These are phyloP conservation scores for Pogonocichla stellata DNA, from an alignment of 2,113 vertebrate species.

Conservation along the genomic window DNA sequence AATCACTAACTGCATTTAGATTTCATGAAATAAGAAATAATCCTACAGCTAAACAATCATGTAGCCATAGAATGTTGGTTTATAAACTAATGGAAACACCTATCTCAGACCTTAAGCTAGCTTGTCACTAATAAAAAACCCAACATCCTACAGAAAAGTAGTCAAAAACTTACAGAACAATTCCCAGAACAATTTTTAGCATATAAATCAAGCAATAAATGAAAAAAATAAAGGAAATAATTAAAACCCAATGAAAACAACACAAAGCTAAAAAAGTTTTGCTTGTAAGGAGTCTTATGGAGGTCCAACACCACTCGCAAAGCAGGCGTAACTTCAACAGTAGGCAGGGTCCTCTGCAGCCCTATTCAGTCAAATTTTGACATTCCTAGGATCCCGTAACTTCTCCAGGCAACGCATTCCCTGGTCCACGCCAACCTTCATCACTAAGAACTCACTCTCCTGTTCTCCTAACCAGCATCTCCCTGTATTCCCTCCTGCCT, in stretches of 20 bases:
- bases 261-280: not conserved
- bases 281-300: not conserved
- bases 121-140: not conserved
- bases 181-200: not conserved
- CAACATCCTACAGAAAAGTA: not conserved
- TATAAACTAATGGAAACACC: not conserved
- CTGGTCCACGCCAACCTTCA: not conserved
- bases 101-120: not conserved
- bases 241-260: not conserved
- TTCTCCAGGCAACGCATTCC: fast-evolving
- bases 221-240: not conserved
- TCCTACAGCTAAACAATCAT: not conserved
- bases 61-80: not conserved
- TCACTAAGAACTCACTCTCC: not conserved
- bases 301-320: not conserved
- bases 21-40: conserved; percentile 5
- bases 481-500: not conserved
- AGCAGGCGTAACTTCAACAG: not conserved
- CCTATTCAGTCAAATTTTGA: not conserved
- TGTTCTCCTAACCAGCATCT: not conserved
- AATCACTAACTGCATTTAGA: not conserved
- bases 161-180: not conserved
- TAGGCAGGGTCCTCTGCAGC: not conserved
- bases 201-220: not conserved
- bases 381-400: not conserved